Base-by-base conservation (phyloP, 2,888 invertebrate genomes). In the Nebria salina region DNA sequence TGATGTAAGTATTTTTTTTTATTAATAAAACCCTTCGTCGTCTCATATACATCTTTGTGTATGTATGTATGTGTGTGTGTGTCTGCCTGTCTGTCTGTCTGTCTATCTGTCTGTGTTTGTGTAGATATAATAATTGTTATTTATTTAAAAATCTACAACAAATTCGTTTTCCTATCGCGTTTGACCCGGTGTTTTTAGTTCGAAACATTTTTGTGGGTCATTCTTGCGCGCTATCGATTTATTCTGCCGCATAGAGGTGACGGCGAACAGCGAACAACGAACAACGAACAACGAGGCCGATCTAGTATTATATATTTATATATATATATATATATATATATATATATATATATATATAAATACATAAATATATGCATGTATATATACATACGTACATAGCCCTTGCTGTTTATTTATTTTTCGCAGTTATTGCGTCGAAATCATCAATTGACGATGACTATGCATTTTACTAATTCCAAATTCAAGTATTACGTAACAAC, bases 231-330 rank as follows among this genome's bases (percentile, higher is more conserved):
- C 86, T 88, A 88, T 88, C 87, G 88, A 88, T 88, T 87, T 86
- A 85, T 85, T 87, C 86, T 88, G 88, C 88, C 88, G 88, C 88
- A 88, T 88, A 87, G 87, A 86, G 86, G 87, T 87, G 86, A 87
- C 86, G 86, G 86, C 86, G 86, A 86, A 34, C 34, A 5, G 34
- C 5, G 34, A 5, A 34, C 34, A 5, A 5, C 34, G 34, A 5
- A 34, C 34, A 5, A 5, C 34, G 34, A 34, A 34, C 34, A 20
- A 20, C 20, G 20, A 20, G 20, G 34, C 34, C 34, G 34, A 20
- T 20, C 20, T 20, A 34, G 34, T 34, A 34, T 34, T 34, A 34
- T 34, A 20, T 20, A 20, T 20, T 20, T 20, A 20, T 20, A 20
- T 20, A 20, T 20, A 20, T 20, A 20, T 20, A 1, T 20, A 20